Evolutionary conservation across 2,888 invertebrate species (phyloP).

Genomic region (Caenorhabditis uteleia): DNA sequence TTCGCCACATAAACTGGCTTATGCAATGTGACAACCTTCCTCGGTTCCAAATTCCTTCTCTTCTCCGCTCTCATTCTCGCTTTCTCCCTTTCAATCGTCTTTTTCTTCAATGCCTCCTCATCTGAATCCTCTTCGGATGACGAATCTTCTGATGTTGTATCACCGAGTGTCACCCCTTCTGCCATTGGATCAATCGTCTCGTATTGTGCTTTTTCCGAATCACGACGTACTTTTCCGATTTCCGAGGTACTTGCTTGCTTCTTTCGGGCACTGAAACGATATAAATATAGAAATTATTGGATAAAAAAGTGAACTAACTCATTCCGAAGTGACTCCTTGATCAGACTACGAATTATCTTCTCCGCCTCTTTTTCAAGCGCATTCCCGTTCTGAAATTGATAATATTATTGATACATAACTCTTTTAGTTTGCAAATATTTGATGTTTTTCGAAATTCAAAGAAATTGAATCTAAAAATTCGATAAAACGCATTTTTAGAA

Average conservation of each 20-base stretch:
- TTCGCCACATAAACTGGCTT: constrained; percentile 18
- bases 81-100: constrained; percentile 13
- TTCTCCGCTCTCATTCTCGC: constrained; percentile 16
- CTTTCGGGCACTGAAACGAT: neutral
- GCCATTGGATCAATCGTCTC: neutral
- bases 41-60: constrained; percentile 9
- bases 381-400: too few species aligned
- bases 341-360: constrained; percentile 19
- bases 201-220: neutral
- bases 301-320: too few species aligned
- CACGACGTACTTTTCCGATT: too few species aligned
- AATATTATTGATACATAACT: too few species aligned
- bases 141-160: constrained; percentile 5
- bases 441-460: too few species aligned
- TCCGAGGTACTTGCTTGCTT: neutral
- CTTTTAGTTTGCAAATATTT: too few species aligned
- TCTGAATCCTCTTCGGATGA: constrained; percentile 3
- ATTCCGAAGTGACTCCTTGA: too few species aligned
- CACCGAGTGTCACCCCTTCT: too few species aligned
- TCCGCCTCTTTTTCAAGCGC: constrained; percentile 29
- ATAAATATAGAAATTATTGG: neutral
- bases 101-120: constrained; percentile 12
- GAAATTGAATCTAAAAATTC: too few species aligned
- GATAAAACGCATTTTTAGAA: too few species aligned
- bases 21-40: constrained; percentile 9